These are phyloP conservation scores for Rallus limicola DNA, from an alignment of 2,113 vertebrate species.

Conservation along the genomic window DNA sequence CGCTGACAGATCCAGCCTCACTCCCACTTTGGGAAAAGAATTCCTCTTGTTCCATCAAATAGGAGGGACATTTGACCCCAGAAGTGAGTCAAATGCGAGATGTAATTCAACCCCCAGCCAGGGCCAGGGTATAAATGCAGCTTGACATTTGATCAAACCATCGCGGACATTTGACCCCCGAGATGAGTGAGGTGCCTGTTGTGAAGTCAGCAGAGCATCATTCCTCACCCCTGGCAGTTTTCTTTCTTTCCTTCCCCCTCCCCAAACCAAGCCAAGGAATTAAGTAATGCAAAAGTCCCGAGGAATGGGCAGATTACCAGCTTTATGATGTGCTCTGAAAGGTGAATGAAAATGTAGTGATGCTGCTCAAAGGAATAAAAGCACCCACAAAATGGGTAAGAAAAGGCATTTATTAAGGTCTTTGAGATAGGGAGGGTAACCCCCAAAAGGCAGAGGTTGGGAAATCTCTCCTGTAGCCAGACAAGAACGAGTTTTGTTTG, in stretches of 20 bases:
- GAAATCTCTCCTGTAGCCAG: not conserved
- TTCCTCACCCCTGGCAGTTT: conserved; percentile 49
- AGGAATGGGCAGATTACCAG: not conserved
- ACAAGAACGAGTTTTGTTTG: not conserved
- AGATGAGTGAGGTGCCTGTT: conserved; percentile 81
- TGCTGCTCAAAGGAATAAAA: not conserved
- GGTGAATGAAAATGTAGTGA: not conserved
- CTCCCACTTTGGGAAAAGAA: conserved; percentile 53
- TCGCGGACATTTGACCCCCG: conserved; percentile 78
- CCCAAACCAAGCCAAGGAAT: not conserved
- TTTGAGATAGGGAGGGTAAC: not conserved
- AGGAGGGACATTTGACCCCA: conserved; percentile 79
- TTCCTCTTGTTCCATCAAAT: conserved; percentile 86
- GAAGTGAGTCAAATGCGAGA: conserved; percentile 83
- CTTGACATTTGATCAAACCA: conserved; percentile 84
- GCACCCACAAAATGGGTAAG: not conserved
- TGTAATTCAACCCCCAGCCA: conserved; percentile 86
- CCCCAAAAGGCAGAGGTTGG: not conserved
- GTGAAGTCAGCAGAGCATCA: conserved; percentile 60
- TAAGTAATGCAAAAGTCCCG: not conserved
- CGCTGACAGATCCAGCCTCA: conserved; percentile 33
- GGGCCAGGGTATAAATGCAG: conserved; percentile 81
- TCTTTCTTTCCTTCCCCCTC: not conserved
- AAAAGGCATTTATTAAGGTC: not conserved
- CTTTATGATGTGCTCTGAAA: not conserved